Percentiles rank a stretch among this genome's conserved stretches.
Evolutionary conservation across 2,113 vertebrate species (phyloP).

Genomic region (Ctenomys sociabilis): DNA sequence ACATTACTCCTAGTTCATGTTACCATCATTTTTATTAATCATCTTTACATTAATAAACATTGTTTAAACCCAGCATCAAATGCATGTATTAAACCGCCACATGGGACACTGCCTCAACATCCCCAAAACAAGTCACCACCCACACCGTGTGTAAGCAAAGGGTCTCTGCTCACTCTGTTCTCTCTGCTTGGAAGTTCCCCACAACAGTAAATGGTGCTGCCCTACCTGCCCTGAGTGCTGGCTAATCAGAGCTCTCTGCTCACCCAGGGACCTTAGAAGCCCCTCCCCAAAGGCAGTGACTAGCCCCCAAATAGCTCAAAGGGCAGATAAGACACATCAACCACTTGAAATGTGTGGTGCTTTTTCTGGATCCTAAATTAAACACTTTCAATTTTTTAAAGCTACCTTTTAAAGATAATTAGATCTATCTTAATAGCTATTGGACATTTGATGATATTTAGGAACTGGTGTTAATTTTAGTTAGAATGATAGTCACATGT

Average conservation of each 20-base stretch:
- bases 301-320: background rate
- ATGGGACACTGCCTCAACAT: background rate
- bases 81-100: background rate
- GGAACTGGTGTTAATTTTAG: background rate
- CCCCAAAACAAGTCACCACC: background rate
- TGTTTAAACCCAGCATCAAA: conserved; percentile 5
- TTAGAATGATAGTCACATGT: background rate
- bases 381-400: conserved; percentile 22
- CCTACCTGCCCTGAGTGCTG: background rate
- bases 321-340: background rate
- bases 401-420: background rate
- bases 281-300: background rate
- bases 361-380: background rate
- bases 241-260: background rate
- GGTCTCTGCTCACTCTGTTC: background rate
- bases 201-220: too few species aligned
- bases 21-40: background rate
- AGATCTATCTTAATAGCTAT: background rate
- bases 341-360: background rate
- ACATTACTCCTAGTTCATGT: background rate
- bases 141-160: fast-evolving
- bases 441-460: background rate
- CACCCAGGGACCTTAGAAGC: too few species aligned
- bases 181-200: background rate
- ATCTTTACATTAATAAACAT: conserved; percentile 18